A percentile compares a stretch with the other conserved stretches of the same genome.
phyloP scores from a whole-genome alignment of 2,113 vertebrate species.

The Meleagris gallopavo region DNA sequence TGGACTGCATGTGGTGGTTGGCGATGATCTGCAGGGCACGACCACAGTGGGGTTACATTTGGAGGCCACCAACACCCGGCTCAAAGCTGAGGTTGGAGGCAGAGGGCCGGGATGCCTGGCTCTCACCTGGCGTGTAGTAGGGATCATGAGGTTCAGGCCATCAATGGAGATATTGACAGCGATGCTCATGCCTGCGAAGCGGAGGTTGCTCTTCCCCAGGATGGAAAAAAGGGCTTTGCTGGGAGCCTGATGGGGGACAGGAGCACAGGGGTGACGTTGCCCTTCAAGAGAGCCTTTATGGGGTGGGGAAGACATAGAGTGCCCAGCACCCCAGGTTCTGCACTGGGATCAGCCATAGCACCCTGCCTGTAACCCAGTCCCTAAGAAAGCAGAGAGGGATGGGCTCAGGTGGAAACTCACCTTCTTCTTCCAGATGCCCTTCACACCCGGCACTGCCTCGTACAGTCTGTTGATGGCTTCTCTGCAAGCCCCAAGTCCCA shows the following conservation, averaged over 20 bases:
- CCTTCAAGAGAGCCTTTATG: neutral
- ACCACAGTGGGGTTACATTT: fast-evolving
- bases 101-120: neutral
- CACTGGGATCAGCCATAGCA: fast-evolving
- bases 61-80: fast-evolving
- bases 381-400: fast-evolving
- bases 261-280: fast-evolving
- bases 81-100: neutral
- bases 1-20: constrained; percentile 89
- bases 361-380: neutral
- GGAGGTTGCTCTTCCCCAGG: constrained; percentile 95
- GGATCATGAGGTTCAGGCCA: constrained; percentile 91
- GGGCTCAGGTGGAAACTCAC: constrained; percentile 64
- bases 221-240: constrained; percentile 91
- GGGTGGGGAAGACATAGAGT: neutral
- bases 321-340: neutral
- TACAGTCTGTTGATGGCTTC: constrained; percentile 97
- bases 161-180: constrained; percentile 92
- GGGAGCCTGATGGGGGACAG: constrained; percentile 69
- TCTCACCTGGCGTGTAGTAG: constrained; percentile 90
- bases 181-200: constrained; percentile 94
- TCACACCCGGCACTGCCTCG: constrained; percentile 90
- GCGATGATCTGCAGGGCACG: constrained; percentile 82
- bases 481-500: constrained; percentile 65
- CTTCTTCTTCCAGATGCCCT: constrained; percentile 94